phyloP scores from a whole-genome alignment of 1,140 invertebrate genomes.

The Melanaphis sacchari region DNA sequence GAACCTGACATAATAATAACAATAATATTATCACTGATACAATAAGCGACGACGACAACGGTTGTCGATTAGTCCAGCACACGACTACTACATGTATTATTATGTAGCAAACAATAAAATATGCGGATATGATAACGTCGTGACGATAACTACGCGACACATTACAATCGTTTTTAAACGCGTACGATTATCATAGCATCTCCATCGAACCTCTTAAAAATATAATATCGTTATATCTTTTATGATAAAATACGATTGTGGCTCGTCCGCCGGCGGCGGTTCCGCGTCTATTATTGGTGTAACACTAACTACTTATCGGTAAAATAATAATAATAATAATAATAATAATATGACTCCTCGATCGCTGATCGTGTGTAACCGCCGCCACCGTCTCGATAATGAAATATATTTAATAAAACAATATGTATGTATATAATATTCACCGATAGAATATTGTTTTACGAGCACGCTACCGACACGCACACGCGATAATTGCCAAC shows the following conservation, averaged over 20 bases:
- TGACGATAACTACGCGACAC: not conserved
- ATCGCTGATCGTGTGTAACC: not conserved
- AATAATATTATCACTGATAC: not conserved
- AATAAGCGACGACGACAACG: not conserved
- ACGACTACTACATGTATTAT: no score
- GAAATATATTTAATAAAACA: slow-evolving; percentile 5
- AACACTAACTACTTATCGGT: not conserved
- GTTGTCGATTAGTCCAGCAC: not conserved
- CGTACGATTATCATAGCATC: not conserved
- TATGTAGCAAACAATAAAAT: no score
- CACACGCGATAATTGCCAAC: slow-evolving; percentile 19
- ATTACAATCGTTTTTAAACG: not conserved
- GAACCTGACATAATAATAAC: not conserved
- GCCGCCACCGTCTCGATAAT: not conserved
- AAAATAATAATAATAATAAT: not conserved
- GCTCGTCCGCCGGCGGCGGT: not conserved
- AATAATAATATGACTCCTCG: not conserved
- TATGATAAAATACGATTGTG: not conserved
- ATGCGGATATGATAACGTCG: not conserved
- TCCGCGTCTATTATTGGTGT: not conserved
- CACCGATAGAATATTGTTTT: not conserved
- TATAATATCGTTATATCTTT: not conserved
- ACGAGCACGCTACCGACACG: not conserved
- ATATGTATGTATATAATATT: not conserved
- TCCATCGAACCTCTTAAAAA: not conserved